Evolutionary conservation across 2,888 invertebrate species (phyloP).

Genomic region (Orthosia cruda): DNA sequence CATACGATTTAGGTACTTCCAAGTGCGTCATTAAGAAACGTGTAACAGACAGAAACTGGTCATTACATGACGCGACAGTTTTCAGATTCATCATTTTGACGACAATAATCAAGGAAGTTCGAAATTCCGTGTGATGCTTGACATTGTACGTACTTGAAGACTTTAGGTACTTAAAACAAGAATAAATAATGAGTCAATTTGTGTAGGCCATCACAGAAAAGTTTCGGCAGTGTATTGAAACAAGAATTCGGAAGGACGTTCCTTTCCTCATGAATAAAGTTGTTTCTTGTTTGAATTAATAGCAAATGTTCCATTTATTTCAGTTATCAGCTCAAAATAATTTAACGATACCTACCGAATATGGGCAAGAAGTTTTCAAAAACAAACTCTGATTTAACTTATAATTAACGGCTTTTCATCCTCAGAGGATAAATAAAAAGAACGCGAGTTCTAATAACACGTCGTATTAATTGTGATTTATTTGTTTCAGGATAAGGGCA

Average conservation of each 20-base stretch:
- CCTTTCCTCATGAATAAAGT: neutral
- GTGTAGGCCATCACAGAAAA: neutral
- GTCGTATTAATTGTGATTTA: conserved; percentile 39
- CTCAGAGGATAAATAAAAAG: conserved; percentile 21
- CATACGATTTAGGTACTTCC: neutral
- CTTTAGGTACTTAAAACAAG: neutral
- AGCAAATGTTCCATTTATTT: neutral
- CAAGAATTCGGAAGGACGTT: neutral
- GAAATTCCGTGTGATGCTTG: neutral
- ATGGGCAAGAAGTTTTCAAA: neutral
- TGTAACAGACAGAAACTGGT: neutral
- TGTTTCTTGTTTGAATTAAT: neutral
- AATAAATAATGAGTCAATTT: neutral
- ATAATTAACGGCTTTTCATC: conserved; percentile 16
- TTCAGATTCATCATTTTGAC: neutral
- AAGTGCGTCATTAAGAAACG: conserved; percentile 14
- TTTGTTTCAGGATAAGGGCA: conserved; percentile 2
- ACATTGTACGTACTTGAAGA: neutral
- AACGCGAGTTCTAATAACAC: conserved; percentile 29
- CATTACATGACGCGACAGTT: neutral
- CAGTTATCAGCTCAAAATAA: neutral
- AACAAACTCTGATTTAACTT: conserved; percentile 17
- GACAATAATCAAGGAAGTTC: neutral
- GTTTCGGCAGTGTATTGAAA: too few species aligned
- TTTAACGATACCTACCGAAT: neutral